Percentiles rank a stretch among this genome's conserved stretches.
Evolutionary conservation across 2,797 vertebrate genomes (phyloP).

Genomic region (Microctenopoma stevenorrisi): DNA sequence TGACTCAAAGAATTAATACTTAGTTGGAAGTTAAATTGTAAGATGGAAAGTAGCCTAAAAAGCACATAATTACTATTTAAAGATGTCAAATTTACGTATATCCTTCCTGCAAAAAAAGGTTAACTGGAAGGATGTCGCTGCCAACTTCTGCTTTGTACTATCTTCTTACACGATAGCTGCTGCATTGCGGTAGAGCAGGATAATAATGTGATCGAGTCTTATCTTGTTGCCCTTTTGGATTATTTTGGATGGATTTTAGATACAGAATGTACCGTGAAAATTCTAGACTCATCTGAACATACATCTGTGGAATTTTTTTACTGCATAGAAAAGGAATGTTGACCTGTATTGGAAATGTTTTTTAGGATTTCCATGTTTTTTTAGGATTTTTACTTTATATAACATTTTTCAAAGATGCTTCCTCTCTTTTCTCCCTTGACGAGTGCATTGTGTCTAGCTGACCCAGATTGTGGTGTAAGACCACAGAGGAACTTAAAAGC

Average conservation of each 20-base stretch:
- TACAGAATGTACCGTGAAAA: background rate
- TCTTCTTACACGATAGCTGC: constrained; percentile 2
- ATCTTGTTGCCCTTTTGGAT: background rate
- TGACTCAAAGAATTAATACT: no score
- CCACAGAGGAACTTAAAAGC: constrained; percentile 37
- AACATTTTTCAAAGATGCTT: constrained; percentile 22
- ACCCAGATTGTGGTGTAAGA: constrained; percentile 38
- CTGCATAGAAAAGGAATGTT: constrained; percentile 2
- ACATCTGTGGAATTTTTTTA: background rate
- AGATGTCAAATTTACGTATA: background rate
- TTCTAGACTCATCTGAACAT: background rate
- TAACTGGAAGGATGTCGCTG: background rate
- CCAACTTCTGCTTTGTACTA: constrained; percentile 28
- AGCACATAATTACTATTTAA: background rate
- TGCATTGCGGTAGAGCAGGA: background rate
- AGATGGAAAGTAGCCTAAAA: constrained; percentile 13
- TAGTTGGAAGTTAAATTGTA: background rate
- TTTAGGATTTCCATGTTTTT: constrained; percentile 21
- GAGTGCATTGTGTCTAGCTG: constrained; percentile 42
- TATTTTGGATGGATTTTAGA: constrained; percentile 3
- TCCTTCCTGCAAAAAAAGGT: constrained; percentile 3
- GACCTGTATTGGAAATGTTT: background rate
- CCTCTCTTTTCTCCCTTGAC: constrained; percentile 13
- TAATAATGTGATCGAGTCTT: background rate
- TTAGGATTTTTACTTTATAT: constrained; percentile 22